Conservation (phyloP, 1,140 invertebrate species). For the Nasonia vitripennis region DNA sequence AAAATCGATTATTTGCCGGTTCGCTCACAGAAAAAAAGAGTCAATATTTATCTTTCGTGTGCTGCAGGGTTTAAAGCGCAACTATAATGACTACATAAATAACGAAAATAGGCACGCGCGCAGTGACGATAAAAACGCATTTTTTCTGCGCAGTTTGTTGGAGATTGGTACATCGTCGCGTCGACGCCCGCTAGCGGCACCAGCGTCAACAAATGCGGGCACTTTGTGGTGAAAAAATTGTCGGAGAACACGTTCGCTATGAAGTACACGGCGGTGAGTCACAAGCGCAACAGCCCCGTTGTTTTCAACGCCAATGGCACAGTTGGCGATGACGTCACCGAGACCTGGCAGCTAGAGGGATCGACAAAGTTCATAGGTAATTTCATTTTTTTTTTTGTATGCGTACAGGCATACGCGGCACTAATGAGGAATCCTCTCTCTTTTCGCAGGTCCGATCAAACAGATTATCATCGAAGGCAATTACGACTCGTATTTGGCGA, state of each 20-base stretch:
- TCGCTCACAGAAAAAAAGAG: no score
- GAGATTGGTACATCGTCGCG: not conserved
- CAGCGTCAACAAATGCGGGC: not conserved
- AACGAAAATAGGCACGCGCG: no score
- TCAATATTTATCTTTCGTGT: no score
- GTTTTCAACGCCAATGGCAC: slow-evolving; percentile 41
- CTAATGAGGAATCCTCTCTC: no score
- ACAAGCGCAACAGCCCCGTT: slow-evolving; percentile 17
- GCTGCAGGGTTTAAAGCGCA: no score
- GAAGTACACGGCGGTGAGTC: slow-evolving; percentile 48
- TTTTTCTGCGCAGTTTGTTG: not conserved
- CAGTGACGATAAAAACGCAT: not conserved
- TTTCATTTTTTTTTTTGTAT: slow-evolving; percentile 38
- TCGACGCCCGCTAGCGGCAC: not conserved
- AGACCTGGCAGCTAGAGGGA: slow-evolving; percentile 52
- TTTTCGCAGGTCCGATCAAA: not conserved
- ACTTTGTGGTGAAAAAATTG: not conserved
- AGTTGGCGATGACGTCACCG: slow-evolving; percentile 36
- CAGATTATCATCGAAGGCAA: slow-evolving; percentile 38
- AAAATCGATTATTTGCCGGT: not conserved
- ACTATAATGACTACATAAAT: no score
- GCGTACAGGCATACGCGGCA: slow-evolving; percentile 39
- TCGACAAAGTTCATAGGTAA: slow-evolving; percentile 35
- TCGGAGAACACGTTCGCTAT: slow-evolving; percentile 27
- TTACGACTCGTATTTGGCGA: slow-evolving; percentile 51